These are phyloP conservation scores for Anthonomus grandis DNA, from an alignment of 1,140 invertebrate genomes.

Conservation along the genomic window DNA sequence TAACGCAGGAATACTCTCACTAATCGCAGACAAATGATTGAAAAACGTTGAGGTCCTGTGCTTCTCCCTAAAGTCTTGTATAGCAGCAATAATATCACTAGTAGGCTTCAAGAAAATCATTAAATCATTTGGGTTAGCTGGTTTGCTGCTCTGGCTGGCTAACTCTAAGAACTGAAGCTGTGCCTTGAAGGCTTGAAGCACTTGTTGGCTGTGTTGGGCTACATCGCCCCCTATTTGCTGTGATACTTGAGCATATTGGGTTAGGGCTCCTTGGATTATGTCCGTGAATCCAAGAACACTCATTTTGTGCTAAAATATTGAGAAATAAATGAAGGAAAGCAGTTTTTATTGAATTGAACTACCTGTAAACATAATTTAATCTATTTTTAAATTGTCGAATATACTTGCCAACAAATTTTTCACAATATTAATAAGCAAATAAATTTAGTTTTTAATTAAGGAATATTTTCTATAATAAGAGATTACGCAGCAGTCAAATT, in stretches of 20 bases:
- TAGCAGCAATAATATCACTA: conserved; percentile 75
- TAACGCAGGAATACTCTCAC: conserved; percentile 92
- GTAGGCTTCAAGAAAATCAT: conserved; percentile 75
- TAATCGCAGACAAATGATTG: conserved; percentile 94
- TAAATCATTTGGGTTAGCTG: conserved; percentile 60
- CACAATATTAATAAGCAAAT: no score
- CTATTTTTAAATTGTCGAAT: no score
- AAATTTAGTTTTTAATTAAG: no score
- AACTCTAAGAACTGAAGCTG: conserved; percentile 75
- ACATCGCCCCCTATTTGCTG: conserved; percentile 88
- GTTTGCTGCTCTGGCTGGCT: conserved; percentile 67
- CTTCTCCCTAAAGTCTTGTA: conserved; percentile 85
- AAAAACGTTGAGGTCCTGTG: conserved; percentile 82
- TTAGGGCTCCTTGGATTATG: conserved; percentile 72
- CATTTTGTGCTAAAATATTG: no score
- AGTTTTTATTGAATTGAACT: no score
- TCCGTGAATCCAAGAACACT: conserved; percentile 72
- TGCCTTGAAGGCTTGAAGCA: conserved; percentile 77
- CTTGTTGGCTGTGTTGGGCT: conserved; percentile 74
- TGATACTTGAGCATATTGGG: conserved; percentile 71
- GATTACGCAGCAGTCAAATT: no score
- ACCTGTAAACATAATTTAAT: no score
- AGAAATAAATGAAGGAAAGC: no score
- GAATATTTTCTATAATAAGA: no score
- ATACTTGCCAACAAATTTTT: no score